These are phyloP conservation scores for Corythornis madagascariensis DNA, from an alignment of 2,113 vertebrate genomes.

Conservation along the genomic window DNA sequence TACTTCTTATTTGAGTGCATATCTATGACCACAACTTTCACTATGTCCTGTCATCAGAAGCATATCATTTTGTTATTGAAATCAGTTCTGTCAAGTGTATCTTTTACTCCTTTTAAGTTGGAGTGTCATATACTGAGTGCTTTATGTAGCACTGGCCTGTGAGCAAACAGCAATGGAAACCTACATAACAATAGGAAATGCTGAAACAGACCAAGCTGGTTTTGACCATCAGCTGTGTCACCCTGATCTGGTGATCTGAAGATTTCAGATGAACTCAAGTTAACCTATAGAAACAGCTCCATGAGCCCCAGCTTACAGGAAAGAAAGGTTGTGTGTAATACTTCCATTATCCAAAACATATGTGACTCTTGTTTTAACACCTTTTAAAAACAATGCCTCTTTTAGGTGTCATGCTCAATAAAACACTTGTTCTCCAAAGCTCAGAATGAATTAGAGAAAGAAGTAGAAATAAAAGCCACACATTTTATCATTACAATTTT, in stretches of 20 bases:
- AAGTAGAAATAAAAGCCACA: conserved; percentile 67
- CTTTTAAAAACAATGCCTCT: conserved; percentile 66
- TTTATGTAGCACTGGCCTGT: too few relatives aligned
- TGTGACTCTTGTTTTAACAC: conserved; percentile 55
- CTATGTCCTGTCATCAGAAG: not conserved
- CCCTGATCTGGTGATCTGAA: not conserved
- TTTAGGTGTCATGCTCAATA: conserved; percentile 68
- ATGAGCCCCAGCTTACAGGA: not conserved
- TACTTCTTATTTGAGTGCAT: not conserved
- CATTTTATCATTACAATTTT: conserved; percentile 71
- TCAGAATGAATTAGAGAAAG: conserved; percentile 67
- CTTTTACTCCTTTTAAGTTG: not conserved
- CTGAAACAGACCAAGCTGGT: not conserved
- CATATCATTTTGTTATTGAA: not conserved
- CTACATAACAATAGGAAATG: not conserved
- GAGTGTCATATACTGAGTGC: too few relatives aligned
- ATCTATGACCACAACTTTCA: not conserved
- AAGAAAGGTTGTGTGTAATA: not conserved
- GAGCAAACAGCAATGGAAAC: not conserved
- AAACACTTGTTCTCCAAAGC: conserved; percentile 67
- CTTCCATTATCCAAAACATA: conserved; percentile 57
- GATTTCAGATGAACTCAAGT: conserved; percentile 14
- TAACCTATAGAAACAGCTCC: not conserved
- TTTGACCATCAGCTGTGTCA: not conserved
- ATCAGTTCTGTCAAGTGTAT: not conserved